A percentile compares a stretch with the other conserved stretches of the same genome.
phyloP scores from a whole-genome alignment of 1,140 invertebrate genomes.

The silkworm (Bombyx mori) region ASM3026992v2 NC_085115.1:12718501-12719000 shows the following conservation, averaged over 20 bases:
- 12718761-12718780: slow-evolving; percentile 22
- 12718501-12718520: too few species aligned
- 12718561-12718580: too few species aligned
- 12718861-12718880: slow-evolving; percentile 14
- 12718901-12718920: slow-evolving; percentile 25
- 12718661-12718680: too few species aligned
- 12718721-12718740: not conserved
- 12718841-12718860: slow-evolving; percentile 49
- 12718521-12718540: too few species aligned
- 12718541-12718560: too few species aligned
- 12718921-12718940: not conserved
- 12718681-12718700: too few species aligned
- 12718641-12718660: slow-evolving; percentile 5
- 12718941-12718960: slow-evolving; percentile 42
- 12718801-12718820: too few species aligned
- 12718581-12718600: slow-evolving; percentile 16
- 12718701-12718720: too few species aligned
- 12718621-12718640: slow-evolving; percentile 27
- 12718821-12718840: slow-evolving; percentile 29
- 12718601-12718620: slow-evolving; percentile 37
- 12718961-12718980: slow-evolving; percentile 70
- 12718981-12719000: slow-evolving; percentile 73
- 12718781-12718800: too few species aligned
- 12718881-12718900: slow-evolving; percentile 27
- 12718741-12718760: slow-evolving; percentile 13